phyloP scores from a whole-genome alignment of 2,797 vertebrate genomes.

The Leucoraja ocellata region DNA sequence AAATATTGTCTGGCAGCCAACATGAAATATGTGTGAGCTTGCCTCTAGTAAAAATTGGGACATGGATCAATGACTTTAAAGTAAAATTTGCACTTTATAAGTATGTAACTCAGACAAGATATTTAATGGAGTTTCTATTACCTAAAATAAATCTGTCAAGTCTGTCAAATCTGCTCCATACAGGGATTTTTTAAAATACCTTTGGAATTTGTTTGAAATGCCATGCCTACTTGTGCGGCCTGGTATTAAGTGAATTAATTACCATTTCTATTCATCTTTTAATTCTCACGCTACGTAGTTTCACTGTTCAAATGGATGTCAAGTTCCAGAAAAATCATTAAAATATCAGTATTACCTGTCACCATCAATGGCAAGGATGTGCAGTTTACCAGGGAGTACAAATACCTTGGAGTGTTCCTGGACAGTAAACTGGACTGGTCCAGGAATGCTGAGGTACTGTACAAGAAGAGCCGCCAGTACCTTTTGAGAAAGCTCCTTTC shows the following conservation, averaged over 20 bases:
- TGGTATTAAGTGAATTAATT: not conserved
- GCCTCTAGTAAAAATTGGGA: not conserved
- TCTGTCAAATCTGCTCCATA: too few relatives aligned
- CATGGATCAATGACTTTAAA: not conserved
- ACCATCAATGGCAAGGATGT: too few relatives aligned
- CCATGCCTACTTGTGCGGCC: not conserved
- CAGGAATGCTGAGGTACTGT: too few relatives aligned
- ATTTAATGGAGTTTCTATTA: slow-evolving; percentile 18
- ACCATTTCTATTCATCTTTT: not conserved
- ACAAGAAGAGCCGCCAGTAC: too few relatives aligned
- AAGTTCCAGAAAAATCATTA: not conserved
- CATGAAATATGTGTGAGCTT: slow-evolving; percentile 19
- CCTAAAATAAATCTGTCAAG: not conserved
- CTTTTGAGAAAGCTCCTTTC: too few relatives aligned
- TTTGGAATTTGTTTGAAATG: not conserved
- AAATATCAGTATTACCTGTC: not conserved
- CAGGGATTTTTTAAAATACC: not conserved
- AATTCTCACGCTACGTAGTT: not conserved
- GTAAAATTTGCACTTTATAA: slow-evolving; percentile 15
- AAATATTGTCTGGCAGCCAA: slow-evolving; percentile 15
- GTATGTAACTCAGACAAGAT: not conserved
- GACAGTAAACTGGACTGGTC: too few relatives aligned
- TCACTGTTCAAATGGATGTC: not conserved
- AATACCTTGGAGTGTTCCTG: too few relatives aligned
- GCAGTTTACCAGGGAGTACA: too few relatives aligned